Percentiles rank a stretch among this genome's conserved stretches.
Conservation (phyloP, 1,140 invertebrate species). For the Littorina saxatilis region DNA sequence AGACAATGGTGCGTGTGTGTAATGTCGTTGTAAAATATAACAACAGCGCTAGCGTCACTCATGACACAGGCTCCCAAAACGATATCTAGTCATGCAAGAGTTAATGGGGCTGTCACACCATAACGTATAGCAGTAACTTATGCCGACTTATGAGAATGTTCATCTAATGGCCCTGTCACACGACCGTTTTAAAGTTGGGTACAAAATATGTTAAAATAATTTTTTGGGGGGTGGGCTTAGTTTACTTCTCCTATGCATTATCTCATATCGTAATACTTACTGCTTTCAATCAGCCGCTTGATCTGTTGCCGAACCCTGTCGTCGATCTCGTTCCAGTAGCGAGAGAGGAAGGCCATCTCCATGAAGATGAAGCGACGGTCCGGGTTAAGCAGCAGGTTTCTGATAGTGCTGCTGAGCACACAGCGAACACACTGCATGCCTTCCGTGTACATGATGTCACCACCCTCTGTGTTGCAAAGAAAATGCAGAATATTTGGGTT, state of each 20-base stretch:
- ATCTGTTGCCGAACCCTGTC: conserved; percentile 77
- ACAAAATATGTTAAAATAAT: neutral
- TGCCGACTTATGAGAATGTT: no score
- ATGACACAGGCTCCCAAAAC: no score
- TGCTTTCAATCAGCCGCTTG: conserved; percentile 61
- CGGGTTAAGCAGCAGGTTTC: conserved; percentile 84
- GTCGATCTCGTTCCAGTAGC: conserved; percentile 91
- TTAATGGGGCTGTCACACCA: no score
- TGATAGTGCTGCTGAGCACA: conserved; percentile 90
- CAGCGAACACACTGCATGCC: conserved; percentile 76
- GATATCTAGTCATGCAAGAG: no score
- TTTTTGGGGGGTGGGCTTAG: no score
- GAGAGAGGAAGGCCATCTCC: conserved; percentile 91
- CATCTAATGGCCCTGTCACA: no score
- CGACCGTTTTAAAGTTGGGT: no score
- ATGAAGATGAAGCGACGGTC: conserved; percentile 80
- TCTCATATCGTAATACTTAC: conserved; percentile 43
- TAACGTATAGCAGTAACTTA: no score
- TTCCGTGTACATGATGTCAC: neutral
- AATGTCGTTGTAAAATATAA: no score
- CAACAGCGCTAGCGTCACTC: no score
- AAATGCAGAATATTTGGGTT: neutral
- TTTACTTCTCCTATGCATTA: neutral
- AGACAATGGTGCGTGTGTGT: no score
- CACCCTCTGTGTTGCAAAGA: neutral